Conservation (phyloP, 2,113 vertebrate genomes). For the Sarotherodon lohbergeri region DNA sequence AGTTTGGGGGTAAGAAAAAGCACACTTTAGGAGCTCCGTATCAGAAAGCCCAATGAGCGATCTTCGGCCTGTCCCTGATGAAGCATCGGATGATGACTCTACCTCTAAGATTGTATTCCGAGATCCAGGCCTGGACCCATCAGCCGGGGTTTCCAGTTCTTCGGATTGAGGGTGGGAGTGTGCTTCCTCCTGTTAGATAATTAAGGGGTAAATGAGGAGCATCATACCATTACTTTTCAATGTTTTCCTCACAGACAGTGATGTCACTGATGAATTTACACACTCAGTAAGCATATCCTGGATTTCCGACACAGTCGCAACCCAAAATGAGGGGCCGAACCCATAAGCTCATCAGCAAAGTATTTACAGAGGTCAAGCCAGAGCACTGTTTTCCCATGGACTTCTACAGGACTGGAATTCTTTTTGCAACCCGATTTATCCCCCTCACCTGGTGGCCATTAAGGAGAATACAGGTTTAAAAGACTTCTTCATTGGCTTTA, state of each 20-base stretch:
- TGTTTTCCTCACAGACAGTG: not conserved
- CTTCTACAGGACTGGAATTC: too few relatives aligned
- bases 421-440: too few relatives aligned
- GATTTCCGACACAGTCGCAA: not conserved
- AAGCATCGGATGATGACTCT: conserved; percentile 14
- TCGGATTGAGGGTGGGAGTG: not conserved
- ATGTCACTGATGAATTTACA: not conserved
- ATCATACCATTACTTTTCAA: not conserved
- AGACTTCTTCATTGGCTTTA: not conserved
- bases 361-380: too few relatives aligned
- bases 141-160: not conserved
- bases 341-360: not conserved
- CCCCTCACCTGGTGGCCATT: not conserved
- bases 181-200: conserved; percentile 49
- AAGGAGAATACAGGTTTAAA: not conserved
- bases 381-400: too few relatives aligned
- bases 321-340: not conserved
- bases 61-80: conserved; percentile 11
- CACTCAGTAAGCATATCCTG: not conserved
- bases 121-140: conserved; percentile 13
- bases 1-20: conserved; percentile 58
- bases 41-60: conserved; percentile 65
- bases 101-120: conserved; percentile 18
- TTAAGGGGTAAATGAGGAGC: not conserved
- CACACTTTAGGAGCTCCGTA: conserved; percentile 59